Evolutionary conservation across 1,140 invertebrate species (phyloP).

Genomic region (Conopomorpha cramerella): DNA sequence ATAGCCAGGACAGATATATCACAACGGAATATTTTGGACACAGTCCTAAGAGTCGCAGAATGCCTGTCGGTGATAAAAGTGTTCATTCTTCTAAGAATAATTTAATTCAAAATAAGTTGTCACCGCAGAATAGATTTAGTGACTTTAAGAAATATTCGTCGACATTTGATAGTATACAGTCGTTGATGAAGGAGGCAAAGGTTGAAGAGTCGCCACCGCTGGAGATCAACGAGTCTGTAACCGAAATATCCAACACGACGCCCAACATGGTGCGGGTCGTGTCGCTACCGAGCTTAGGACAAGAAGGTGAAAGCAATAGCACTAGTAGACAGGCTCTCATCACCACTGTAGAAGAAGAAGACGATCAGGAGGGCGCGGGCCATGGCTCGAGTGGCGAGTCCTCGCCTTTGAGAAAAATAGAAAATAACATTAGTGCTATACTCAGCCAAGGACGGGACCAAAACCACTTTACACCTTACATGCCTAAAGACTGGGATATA

Average conservation of each 20-base stretch:
- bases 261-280: slow-evolving; percentile 69
- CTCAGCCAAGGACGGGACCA: slow-evolving; percentile 60
- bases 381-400: slow-evolving; percentile 58
- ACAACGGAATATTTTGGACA: slow-evolving; percentile 56
- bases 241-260: slow-evolving; percentile 56
- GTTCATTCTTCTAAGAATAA: slow-evolving; percentile 29
- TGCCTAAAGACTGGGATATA: slow-evolving; percentile 62
- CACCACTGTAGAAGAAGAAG: slow-evolving; percentile 68
- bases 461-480: slow-evolving; percentile 55
- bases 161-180: slow-evolving; percentile 80
- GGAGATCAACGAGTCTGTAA: slow-evolving; percentile 56
- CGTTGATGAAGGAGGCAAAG: slow-evolving; percentile 71
- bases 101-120: slow-evolving; percentile 47
- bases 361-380: slow-evolving; percentile 61
- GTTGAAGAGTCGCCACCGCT: slow-evolving; percentile 48
- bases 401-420: slow-evolving; percentile 67
- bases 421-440: slow-evolving; percentile 68
- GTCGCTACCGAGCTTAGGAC: slow-evolving; percentile 66
- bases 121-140: slow-evolving; percentile 58
- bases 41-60: slow-evolving; percentile 57
- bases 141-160: slow-evolving; percentile 74
- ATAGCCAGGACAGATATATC: slow-evolving; percentile 55
- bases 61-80: slow-evolving; percentile 30
- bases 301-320: slow-evolving; percentile 51
- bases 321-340: slow-evolving; percentile 47